phyloP scores from a whole-genome alignment of 2,888 invertebrate genomes.

The Heliconius erato region DNA sequence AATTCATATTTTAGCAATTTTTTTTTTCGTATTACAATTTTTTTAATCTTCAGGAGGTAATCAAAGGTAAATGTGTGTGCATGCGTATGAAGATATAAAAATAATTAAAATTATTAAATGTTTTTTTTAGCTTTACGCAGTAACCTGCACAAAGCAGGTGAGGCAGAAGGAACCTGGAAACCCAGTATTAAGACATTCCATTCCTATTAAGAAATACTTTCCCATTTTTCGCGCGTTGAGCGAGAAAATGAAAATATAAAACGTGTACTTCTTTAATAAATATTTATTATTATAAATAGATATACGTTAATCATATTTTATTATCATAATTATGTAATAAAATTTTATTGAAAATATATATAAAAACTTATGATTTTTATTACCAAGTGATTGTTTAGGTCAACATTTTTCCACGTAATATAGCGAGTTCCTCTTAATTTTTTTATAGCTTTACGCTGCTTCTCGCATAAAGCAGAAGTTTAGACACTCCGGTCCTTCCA shows the following conservation, averaged over 20 bases:
- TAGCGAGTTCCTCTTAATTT: background rate
- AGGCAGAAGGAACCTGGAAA: background rate
- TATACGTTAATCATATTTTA: too few relatives aligned
- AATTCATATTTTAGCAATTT: too few relatives aligned
- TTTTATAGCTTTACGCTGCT: background rate
- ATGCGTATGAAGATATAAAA: too few relatives aligned
- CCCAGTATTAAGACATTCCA: background rate
- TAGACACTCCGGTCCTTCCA: background rate
- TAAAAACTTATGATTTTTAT: background rate
- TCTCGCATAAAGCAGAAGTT: background rate
- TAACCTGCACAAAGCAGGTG: background rate
- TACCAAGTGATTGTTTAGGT: background rate
- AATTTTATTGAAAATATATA: background rate
- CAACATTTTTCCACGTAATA: background rate
- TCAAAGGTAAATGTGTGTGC: too few relatives aligned
- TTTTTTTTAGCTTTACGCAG: background rate
- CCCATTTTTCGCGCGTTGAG: background rate
- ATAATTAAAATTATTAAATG: too few relatives aligned
- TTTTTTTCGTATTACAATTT: too few relatives aligned
- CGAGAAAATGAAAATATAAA: background rate
- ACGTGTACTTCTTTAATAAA: background rate
- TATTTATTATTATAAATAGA: background rate
- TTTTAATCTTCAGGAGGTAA: too few relatives aligned
- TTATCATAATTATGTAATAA: background rate
- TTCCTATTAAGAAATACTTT: too few relatives aligned